These are phyloP conservation scores for Leucosticte australis DNA, from an alignment of 2,113 vertebrate species.

Conservation along the genomic window DNA sequence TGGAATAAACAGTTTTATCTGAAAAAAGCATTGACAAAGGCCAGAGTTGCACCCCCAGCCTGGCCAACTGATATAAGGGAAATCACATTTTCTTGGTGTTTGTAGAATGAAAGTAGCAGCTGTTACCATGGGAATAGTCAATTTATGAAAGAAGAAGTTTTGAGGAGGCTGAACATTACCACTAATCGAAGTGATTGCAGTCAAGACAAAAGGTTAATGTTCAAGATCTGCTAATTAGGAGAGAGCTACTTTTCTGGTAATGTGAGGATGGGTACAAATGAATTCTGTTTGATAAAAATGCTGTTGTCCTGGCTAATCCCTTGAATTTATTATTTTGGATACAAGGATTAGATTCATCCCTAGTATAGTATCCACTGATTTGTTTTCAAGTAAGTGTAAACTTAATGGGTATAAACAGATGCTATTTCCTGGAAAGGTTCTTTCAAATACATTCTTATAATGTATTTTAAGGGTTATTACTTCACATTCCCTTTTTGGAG, in stretches of 20 bases:
- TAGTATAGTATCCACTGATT: neutral
- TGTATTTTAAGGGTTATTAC: neutral
- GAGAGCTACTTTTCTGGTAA: neutral
- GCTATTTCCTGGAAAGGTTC: neutral
- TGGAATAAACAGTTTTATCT: slow-evolving; percentile 27
- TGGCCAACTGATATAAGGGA: neutral
- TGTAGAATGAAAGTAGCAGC: slow-evolving; percentile 14
- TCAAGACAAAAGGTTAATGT: slow-evolving; percentile 53
- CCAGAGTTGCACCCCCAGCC: neutral
- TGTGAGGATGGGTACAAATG: neutral
- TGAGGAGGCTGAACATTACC: slow-evolving; percentile 13
- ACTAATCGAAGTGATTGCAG: slow-evolving; percentile 34
- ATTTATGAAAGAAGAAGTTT: slow-evolving; percentile 37
- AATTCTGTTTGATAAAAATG: slow-evolving; percentile 10
- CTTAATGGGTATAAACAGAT: neutral
- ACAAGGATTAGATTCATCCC: neutral
- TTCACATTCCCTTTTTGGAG: neutral
- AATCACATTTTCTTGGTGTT: slow-evolving; percentile 25
- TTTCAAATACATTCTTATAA: neutral
- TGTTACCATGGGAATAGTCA: slow-evolving; percentile 55
- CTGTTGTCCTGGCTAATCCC: neutral
- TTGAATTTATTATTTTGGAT: slow-evolving; percentile 2
- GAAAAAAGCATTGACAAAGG: slow-evolving; percentile 13
- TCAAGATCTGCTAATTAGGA: slow-evolving; percentile 39
- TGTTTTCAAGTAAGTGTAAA: neutral